A percentile compares a stretch with the other conserved stretches of the same genome.
Evolutionary conservation across 2,113 vertebrate genomes (phyloP).

Genomic region (Nettapus auritus): DNA sequence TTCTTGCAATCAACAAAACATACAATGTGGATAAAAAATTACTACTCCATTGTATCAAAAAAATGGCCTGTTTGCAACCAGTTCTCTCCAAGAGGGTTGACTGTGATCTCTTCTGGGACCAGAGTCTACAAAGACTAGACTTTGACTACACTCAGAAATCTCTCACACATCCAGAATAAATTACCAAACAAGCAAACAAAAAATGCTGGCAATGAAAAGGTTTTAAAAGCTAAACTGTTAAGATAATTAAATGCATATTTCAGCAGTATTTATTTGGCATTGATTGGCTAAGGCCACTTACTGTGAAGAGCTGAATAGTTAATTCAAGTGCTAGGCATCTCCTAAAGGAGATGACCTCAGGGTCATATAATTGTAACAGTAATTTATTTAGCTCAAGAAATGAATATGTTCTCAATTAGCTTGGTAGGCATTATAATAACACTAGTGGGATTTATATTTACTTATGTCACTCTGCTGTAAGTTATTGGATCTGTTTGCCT

Average conservation of each 20-base stretch:
- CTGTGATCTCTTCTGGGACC: not conserved
- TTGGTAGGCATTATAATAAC: constrained; percentile 73
- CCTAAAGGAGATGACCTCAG: constrained; percentile 74
- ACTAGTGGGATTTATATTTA: constrained; percentile 75
- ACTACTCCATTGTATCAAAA: not conserved
- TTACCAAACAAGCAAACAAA: constrained; percentile 49
- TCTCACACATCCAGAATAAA: constrained; percentile 56
- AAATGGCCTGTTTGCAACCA: not conserved
- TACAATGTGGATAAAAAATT: not conserved
- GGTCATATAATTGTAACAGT: constrained; percentile 74
- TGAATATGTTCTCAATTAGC: constrained; percentile 76
- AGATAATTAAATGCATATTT: constrained; percentile 80
- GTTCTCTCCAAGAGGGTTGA: not conserved
- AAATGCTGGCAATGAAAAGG: constrained; percentile 16
- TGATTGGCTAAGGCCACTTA: constrained; percentile 73
- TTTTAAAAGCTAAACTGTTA: constrained; percentile 56
- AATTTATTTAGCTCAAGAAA: constrained; percentile 80
- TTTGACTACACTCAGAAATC: constrained; percentile 46
- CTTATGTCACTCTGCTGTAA: constrained; percentile 63
- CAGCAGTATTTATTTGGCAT: constrained; percentile 77
- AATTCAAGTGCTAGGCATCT: constrained; percentile 71
- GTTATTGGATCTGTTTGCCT: constrained; percentile 56
- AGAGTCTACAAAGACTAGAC: not conserved
- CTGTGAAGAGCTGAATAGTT: constrained; percentile 69
- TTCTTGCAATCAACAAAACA: not conserved